Evolutionary conservation across 1,140 invertebrate genomes (phyloP), one percentile per base, ranked within the genome.

Genomic region (Venustaconcha ellipsiformis): DNA sequence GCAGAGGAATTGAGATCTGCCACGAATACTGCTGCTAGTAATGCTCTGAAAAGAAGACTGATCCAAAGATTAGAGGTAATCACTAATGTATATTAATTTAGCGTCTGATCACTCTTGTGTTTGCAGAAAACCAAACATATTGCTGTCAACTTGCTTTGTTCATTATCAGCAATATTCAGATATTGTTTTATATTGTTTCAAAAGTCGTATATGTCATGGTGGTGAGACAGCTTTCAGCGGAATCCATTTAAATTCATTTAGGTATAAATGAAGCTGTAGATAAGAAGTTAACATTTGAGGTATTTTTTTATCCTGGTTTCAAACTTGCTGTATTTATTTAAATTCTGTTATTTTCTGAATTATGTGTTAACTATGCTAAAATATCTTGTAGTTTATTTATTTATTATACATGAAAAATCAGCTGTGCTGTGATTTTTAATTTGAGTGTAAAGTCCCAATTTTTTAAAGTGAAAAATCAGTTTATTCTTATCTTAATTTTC

Each of bases 1-100:
- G 98, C 97, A 0, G 96, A 99, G 87, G 95, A 98, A 82, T 89
- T 99, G 1, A 91, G 96, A 70, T 94, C 94, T 83, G 97, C 96
- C 14, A 98, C 98, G 0, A 96, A 94, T 69, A 93, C 93, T 6
- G 95, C 95, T 15, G 92, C 93, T 30, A 94, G 94, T 11, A 95
- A 95, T 64, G 94, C 95, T 4, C 90, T 96, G 64, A 93, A 95
- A 78, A 92, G 94, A 13, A 95, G 95, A 87, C 90, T 96, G 1
- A 94, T 97, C 18, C 92, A 93, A 70, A 91, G 94, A 63, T 87
- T 96, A 57, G 95, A 94, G 91, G 93, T 91, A 84, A 79, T 84
- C 23, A 58, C 37, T 63, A 55, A 70, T 55, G 56, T 17, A 17
- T 78, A 57, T 67, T n/a, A 11, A 26, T n/a, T 66, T 20, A 18